Evolutionary conservation across 1,140 invertebrate species (phyloP), one percentile per base, ranked within the genome.

Genomic region (Meloidogyne exigua): DNA sequence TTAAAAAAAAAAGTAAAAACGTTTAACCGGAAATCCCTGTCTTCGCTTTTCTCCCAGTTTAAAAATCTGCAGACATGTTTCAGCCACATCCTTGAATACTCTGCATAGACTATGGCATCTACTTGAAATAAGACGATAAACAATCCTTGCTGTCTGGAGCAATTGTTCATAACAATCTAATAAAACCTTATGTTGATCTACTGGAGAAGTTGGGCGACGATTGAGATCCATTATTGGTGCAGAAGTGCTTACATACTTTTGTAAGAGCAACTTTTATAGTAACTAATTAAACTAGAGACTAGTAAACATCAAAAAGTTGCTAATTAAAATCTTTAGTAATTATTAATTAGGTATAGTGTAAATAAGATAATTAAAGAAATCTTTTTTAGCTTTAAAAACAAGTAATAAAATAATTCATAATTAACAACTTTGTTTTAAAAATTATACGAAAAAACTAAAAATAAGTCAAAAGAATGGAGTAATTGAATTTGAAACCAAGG

Each of bases 401-500:
- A 49, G 18, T 7, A 57, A n/a, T n/a, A 57, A 57, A n/a, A 39
- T 39, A 0, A 12, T n/a, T 12, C 49, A 57, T n/a, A 57, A n/a
- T n/a, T n/a, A n/a, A 57, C 49, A 57, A 57, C 5, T 57, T 57
- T 57, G 0, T 44, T n/a, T 57, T 57, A 57, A 57, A n/a, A 57
- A 57, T 57, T 57, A 57, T 57, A 57, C 49, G 13, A 57, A 57
- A 44, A 57, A 57, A n/a, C 7, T n/a, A n/a, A 44, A 42, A 49
- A 57, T n/a, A 57, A 57, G 49, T 57, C 49, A 57, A 57, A 57
- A 57, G 18, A 57, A 57, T 57, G 49, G 49, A 57, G 49, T 57
- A 57, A 57, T n/a, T 57, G 49, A n/a, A 23, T 11, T 32, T 1
- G 39, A 68, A 10, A 28, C 32, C 3, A 42, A 23, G 0, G 67